Base-by-base conservation (phyloP, 2,888 invertebrate genomes). In the Notodonta dromedarius region DNA sequence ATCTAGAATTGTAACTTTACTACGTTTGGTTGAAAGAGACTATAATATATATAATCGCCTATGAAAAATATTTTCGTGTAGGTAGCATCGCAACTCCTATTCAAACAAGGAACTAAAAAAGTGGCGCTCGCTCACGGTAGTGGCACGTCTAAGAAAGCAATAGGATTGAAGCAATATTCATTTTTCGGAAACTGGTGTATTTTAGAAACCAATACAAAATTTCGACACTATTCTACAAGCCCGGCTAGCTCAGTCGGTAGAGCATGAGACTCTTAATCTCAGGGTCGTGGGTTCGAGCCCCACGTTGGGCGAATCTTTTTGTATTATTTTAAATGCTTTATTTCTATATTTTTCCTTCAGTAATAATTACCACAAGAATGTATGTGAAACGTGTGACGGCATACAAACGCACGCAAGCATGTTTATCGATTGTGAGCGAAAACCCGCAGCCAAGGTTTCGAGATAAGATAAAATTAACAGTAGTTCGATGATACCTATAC, bases 251-350 rank as follows among this genome's bases (percentile, higher is more conserved):
- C 89, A 89, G 89, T 89, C 89, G 89, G 89, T 89, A 90, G 90
- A 90, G 90, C 90, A 90, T 90, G 94, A 94, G 94, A 94, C 94
- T 94, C 94, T 94, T 94, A 94, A 93, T 94, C 94, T 94, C 94
- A 94, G 94, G 94, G 94, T 94, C 94, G 93, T 93, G 93, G 92
- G 94, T 94, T 94, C 93, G 93, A 94, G 93, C 93, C 93, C 94
- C 93, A 94, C 93, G 93, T 93, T 94, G 94, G 93, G 94, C 93
- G 93, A 46, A 70, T 42, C 60, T 68, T 79, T 83, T 88, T 89
- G 82, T 62, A 56, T 14, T 62, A 56, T 14, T 51, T 63, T 58
- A 13, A 42, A 40, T 12, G 7, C 0, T 6, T 40, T n/a, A 14
- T n/a, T 56, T 54, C 54, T 51, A 51, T 44, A 0, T 48, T 39